These are phyloP conservation scores for Tetragnatha versicolor DNA, from an alignment of 1,140 invertebrate species.

Conservation along the genomic window DNA sequence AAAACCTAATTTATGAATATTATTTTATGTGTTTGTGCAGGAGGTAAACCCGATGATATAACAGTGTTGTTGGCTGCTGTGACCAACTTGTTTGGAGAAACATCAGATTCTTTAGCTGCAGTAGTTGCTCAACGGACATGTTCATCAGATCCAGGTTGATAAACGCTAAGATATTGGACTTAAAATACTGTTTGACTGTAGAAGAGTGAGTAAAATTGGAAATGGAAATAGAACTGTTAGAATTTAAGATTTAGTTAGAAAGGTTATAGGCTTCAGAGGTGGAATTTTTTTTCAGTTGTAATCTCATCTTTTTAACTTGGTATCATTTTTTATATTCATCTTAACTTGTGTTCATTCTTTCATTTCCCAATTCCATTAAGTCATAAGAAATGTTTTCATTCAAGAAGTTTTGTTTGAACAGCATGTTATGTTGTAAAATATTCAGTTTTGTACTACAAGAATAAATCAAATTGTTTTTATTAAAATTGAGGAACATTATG, in stretches of 20 bases:
- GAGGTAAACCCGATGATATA: slow-evolving; percentile 97
- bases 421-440: no score
- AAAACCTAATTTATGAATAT: background rate
- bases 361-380: no score
- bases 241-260: background rate
- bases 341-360: no score
- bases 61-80: slow-evolving; percentile 93
- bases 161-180: background rate
- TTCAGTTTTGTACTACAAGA: no score
- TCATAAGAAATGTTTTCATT: no score
- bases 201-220: slow-evolving; percentile 2
- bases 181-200: slow-evolving; percentile 7
- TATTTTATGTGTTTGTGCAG: slow-evolving; percentile 68
- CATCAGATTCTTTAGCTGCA: slow-evolving; percentile 18
- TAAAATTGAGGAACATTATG: no score
- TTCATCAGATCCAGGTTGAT: slow-evolving; percentile 50
- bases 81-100: slow-evolving; percentile 41
- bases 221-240: background rate
- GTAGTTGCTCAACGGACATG: slow-evolving; percentile 47
- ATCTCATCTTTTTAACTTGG: background rate
- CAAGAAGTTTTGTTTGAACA: no score
- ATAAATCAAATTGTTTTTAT: no score
- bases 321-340: background rate
- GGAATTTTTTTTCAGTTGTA: background rate
- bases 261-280: background rate